Evolutionary conservation across 2,113 vertebrate species (phyloP).

Genomic region (Oophaga pumilio): DNA sequence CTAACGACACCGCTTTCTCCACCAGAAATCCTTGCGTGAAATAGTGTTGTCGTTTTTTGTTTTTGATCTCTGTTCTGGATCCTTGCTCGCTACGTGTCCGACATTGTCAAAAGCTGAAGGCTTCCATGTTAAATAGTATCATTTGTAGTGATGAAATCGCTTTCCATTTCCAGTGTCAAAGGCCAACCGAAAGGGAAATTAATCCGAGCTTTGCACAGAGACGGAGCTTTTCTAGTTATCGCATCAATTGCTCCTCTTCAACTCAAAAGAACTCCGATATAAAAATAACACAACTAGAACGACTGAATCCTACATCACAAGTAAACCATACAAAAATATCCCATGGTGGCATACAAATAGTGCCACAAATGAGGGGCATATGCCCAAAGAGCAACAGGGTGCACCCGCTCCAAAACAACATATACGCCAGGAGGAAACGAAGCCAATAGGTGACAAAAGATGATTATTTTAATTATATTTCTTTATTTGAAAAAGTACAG

Average conservation of each 20-base stretch:
- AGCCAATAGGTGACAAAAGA: too few species aligned
- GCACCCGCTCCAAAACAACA: too few species aligned
- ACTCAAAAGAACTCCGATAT: neutral
- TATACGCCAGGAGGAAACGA: too few species aligned
- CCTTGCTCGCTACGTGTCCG: neutral
- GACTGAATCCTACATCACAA: neutral
- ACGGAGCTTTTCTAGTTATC: neutral
- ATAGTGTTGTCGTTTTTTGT: neutral
- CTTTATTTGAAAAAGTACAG: too few species aligned
- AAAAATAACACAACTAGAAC: neutral
- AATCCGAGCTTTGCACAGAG: neutral
- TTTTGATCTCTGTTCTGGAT: neutral
- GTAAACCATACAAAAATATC: too few species aligned
- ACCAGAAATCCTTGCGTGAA: neutral
- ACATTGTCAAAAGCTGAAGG: neutral
- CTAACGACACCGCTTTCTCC: too few species aligned
- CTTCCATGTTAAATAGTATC: neutral
- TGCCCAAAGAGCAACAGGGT: too few species aligned
- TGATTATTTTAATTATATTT: too few species aligned
- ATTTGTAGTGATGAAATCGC: neutral
- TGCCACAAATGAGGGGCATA: too few species aligned
- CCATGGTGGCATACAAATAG: too few species aligned
- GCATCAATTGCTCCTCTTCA: neutral
- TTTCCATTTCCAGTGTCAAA: conserved; percentile 26
- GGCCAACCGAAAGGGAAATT: conserved; percentile 20